phyloP scores from a whole-genome alignment of 2,888 invertebrate species.

The Pheosia tremula region DNA sequence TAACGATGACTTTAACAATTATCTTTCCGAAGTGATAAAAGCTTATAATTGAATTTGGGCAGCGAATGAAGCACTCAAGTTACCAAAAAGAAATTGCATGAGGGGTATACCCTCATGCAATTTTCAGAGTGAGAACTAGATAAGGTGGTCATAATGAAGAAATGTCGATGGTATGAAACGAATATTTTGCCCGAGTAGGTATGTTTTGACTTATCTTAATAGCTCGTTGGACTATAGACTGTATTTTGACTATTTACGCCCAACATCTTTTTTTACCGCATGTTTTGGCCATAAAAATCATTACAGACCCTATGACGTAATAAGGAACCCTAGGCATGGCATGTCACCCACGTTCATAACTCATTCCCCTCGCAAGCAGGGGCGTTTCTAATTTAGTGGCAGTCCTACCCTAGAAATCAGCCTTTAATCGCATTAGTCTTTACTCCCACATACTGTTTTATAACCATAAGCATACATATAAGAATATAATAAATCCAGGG shows the following conservation, averaged over 20 bases:
- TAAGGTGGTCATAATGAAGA: neutral
- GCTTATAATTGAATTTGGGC: neutral
- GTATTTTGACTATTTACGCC: too few species aligned
- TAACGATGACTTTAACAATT: neutral
- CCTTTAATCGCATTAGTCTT: neutral
- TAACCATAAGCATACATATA: neutral
- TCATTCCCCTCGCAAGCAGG: constrained; percentile 9
- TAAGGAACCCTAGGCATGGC: neutral
- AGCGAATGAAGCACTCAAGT: constrained; percentile 3
- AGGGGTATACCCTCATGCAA: neutral
- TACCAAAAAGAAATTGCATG: neutral
- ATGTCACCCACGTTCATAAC: constrained; percentile 20
- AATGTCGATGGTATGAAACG: neutral
- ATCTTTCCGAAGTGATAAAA: neutral
- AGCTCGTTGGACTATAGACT: too few species aligned
- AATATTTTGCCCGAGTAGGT: neutral
- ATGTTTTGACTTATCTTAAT: too few species aligned
- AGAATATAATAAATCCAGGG: too few species aligned
- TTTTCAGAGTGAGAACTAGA: neutral
- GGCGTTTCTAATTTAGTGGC: constrained; percentile 18
- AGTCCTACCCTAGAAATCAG: constrained; percentile 12
- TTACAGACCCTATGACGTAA: neutral
- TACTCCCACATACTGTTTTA: neutral
- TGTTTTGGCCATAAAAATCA: neutral
- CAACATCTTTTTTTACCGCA: neutral